Evolutionary conservation across 2,113 vertebrate genomes (phyloP).

Genomic region (Chaetura pelagica): DNA sequence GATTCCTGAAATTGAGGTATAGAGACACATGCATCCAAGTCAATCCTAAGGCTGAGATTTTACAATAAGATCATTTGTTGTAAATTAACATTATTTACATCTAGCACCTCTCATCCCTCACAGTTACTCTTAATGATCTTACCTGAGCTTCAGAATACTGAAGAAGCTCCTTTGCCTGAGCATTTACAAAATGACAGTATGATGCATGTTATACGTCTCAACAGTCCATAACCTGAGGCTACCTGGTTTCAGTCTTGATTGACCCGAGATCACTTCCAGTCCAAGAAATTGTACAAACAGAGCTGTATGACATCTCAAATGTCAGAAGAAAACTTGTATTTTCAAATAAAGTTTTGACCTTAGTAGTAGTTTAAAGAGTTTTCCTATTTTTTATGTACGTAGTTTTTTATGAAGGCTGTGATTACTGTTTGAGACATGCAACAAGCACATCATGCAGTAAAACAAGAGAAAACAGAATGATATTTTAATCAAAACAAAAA

Average conservation of each 20-base stretch:
- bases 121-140: not conserved
- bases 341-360: not conserved
- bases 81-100: not conserved
- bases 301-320: not conserved
- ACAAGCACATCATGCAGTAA: not conserved
- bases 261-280: not conserved
- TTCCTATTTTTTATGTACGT: not conserved
- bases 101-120: not conserved
- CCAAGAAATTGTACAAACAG: not conserved
- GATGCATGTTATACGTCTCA: not conserved
- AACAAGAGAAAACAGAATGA: not conserved
- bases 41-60: slow-evolving; percentile 39
- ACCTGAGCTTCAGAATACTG: not conserved
- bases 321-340: not conserved
- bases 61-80: not conserved
- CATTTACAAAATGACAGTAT: not conserved
- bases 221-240: not conserved
- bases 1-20: slow-evolving; percentile 18
- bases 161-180: not conserved
- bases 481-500: not conserved
- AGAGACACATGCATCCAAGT: not conserved
- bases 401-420: not conserved
- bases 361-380: not conserved
- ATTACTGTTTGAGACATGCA: not conserved
- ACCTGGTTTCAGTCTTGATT: not conserved